Conservation (phyloP, 2,888 invertebrate genomes). For the Mayetiola destructor region DNA sequence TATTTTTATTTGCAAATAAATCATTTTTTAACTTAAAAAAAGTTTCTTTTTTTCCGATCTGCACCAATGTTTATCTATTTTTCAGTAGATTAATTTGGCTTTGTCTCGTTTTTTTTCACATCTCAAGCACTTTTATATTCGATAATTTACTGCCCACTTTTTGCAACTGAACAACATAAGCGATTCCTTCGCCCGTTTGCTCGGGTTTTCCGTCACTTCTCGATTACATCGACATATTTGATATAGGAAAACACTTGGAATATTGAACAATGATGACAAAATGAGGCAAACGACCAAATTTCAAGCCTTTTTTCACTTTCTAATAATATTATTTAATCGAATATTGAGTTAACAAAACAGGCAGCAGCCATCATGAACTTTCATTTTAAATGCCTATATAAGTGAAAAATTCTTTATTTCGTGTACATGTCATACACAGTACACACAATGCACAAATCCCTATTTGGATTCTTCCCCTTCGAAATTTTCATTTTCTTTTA, state of each 20-base stretch:
- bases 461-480: not conserved
- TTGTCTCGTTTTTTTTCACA: not conserved
- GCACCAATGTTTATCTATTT: too few species aligned
- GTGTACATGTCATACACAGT: conserved; percentile 4
- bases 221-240: not conserved
- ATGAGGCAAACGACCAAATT: not conserved
- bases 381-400: conserved; percentile 3
- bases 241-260: not conserved
- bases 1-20: too few species aligned
- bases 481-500: not conserved
- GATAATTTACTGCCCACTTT: conserved; percentile 12
- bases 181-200: not conserved
- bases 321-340: not conserved
- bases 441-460: too few species aligned
- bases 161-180: not conserved
- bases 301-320: not conserved
- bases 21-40: too few species aligned
- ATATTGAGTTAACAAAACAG: conserved; percentile 7
- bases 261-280: not conserved
- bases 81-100: too few species aligned
- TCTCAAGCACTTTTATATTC: conserved; percentile 1
- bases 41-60: too few species aligned
- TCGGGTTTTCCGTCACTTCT: not conserved
- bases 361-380: conserved; percentile 12
- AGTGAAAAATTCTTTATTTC: not conserved